Base-by-base conservation (phyloP, 1,140 invertebrate species). In the Littorina saxatilis region DNA sequence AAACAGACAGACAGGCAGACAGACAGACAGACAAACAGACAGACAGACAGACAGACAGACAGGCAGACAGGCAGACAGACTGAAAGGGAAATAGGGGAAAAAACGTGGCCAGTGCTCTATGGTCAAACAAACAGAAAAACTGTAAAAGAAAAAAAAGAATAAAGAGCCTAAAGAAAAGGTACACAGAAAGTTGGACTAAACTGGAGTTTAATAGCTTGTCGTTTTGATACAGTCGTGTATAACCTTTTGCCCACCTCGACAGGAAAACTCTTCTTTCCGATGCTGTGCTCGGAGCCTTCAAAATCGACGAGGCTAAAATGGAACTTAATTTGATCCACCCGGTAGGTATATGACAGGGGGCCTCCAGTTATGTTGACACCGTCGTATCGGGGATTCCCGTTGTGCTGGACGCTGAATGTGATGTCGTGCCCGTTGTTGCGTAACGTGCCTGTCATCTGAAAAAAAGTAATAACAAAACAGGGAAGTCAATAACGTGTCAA, bases 291-390 rank as follows among this genome's bases (percentile, higher is more conserved):
- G 1, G 96, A 97, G 40, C 97, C 97, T 77, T 95, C 92, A 0
- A 93, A 93, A 86, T 97, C 95, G 82, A 96, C 95, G 58, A 94
- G 93, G 0, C 97, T 96, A 96, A 96, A 97, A 89, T 97, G 96
- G 82, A 97, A 95, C 91, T 97, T 96, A 70, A 96, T 76, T 47
- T 83, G 74, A 29, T 79, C 66, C 23, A 82, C 77, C 55, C 85
- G 82, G 72, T 80, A 80, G 1, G 29, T 52, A 43, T 82, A 85
- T n/a, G 82, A 81, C 23, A 84, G 72, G n/a, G 82, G 82, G 1
- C 82, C 82, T 7, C 50, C 58, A 5, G 68, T 77, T 11, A 84
- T 58, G 61, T 77, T 81, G 27, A 81, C 75, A 20, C 47, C 63
- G 32, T 80, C 47, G 9, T 68, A 66, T 1, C 68, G 58, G 23